Evolutionary conservation across 2,888 invertebrate species (phyloP).

Genomic region (Tenodera sinensis): DNA sequence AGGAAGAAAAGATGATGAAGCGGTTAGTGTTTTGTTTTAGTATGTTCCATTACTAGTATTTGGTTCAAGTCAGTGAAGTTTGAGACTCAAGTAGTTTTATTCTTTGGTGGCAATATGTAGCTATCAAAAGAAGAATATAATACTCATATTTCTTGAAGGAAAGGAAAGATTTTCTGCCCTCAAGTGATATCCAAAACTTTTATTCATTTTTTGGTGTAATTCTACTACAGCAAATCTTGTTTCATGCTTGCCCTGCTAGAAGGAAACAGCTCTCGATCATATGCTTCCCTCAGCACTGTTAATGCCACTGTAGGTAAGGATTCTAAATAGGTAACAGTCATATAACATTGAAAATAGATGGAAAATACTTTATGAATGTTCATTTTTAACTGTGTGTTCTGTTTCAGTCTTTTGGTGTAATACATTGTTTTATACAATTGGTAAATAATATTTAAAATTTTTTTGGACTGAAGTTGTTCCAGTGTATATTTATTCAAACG

Average conservation of each 20-base stretch:
- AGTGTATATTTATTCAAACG: no score
- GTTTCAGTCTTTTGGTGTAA: neutral
- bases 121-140: neutral
- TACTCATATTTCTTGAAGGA: neutral
- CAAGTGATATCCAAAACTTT: neutral
- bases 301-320: conserved; percentile 50
- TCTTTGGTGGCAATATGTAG: neutral
- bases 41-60: neutral
- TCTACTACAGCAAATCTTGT: neutral
- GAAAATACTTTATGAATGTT: neutral
- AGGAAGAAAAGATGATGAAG: neutral
- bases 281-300: conserved; percentile 54
- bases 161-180: neutral
- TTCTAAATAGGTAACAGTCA: neutral
- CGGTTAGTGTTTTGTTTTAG: neutral
- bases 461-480: no score
- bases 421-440: neutral
- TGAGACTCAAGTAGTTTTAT: neutral
- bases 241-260: conserved; percentile 40
- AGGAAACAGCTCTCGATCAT: conserved; percentile 51
- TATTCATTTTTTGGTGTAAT: neutral
- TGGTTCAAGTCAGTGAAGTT: neutral
- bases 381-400: neutral
- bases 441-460: no score
- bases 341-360: neutral